Percentiles rank a stretch among this genome's conserved stretches.
Evolutionary conservation across 2,888 invertebrate genomes (phyloP).

Genomic region (Sarcophaga variegata): DNA sequence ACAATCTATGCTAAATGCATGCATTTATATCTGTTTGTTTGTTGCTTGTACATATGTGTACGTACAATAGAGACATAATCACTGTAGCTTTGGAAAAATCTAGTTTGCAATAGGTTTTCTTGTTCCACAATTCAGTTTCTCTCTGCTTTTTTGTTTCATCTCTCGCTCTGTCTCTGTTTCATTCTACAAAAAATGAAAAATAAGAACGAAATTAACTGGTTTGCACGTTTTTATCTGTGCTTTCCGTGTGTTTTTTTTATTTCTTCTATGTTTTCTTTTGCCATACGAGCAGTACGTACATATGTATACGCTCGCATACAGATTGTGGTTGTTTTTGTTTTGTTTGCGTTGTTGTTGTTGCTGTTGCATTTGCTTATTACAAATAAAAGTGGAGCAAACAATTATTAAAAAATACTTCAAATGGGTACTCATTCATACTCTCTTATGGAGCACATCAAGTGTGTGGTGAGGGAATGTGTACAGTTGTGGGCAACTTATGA

Average conservation of each 20-base stretch:
- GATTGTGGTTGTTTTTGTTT: too few species aligned
- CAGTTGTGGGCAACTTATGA: too few species aligned
- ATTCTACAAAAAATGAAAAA: background rate
- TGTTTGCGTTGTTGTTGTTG: too few species aligned
- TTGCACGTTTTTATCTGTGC: conserved; percentile 40
- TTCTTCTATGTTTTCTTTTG: conserved; percentile 4
- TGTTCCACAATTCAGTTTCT: background rate
- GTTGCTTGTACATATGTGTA: conserved; percentile 1
- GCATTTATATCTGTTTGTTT: background rate
- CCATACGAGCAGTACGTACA: too few species aligned
- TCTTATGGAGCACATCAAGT: background rate
- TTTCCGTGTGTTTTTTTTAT: background rate
- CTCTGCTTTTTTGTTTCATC: background rate
- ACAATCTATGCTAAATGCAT: background rate
- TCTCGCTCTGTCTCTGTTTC: too few species aligned
- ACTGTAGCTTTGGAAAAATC: conserved; percentile 41
- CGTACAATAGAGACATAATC: background rate
- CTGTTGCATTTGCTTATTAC: conserved; percentile 17
- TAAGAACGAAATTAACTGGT: conserved; percentile 32
- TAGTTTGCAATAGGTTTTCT: conserved; percentile 27
- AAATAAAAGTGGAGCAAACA: conserved; percentile 53
- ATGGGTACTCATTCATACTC: conserved; percentile 12
- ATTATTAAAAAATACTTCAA: conserved; percentile 40
- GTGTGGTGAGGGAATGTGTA: background rate
- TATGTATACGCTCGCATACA: too few species aligned